Conservation (phyloP, 2,113 vertebrate species). For the Neopipo cinnamomea region DNA sequence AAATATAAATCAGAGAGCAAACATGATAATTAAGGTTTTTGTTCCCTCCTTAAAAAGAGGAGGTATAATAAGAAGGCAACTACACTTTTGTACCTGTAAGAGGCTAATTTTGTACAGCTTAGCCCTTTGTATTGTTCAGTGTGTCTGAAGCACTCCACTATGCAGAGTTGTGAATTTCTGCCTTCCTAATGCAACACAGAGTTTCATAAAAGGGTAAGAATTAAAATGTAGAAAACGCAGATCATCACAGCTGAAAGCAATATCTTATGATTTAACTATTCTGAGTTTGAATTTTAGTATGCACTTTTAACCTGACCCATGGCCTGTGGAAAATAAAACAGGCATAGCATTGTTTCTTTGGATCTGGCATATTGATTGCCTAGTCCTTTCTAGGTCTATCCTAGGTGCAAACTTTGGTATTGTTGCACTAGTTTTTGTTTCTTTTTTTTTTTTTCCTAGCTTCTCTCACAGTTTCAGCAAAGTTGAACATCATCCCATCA, state of each 20-base stretch:
- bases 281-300: not conserved
- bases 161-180: not conserved
- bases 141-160: not conserved
- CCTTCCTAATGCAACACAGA: not conserved
- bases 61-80: not conserved
- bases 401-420: not conserved
- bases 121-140: not conserved
- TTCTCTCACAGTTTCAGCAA: not conserved
- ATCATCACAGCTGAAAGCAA: not conserved
- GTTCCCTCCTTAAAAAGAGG: not conserved
- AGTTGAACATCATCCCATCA: slow-evolving; percentile 34
- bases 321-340: not conserved
- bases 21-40: not conserved
- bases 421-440: not conserved
- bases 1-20: not conserved
- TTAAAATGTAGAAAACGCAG: not conserved
- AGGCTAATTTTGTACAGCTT: not conserved
- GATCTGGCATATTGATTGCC: not conserved
- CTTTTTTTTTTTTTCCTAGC: not conserved
- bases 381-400: not conserved
- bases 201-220: not conserved
- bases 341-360: not conserved
- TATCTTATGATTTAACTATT: not conserved
- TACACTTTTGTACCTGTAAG: not conserved
- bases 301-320: not conserved